These are phyloP conservation scores for Egretta garzetta DNA, from an alignment of 2,113 vertebrate species.

Conservation along the genomic window DNA sequence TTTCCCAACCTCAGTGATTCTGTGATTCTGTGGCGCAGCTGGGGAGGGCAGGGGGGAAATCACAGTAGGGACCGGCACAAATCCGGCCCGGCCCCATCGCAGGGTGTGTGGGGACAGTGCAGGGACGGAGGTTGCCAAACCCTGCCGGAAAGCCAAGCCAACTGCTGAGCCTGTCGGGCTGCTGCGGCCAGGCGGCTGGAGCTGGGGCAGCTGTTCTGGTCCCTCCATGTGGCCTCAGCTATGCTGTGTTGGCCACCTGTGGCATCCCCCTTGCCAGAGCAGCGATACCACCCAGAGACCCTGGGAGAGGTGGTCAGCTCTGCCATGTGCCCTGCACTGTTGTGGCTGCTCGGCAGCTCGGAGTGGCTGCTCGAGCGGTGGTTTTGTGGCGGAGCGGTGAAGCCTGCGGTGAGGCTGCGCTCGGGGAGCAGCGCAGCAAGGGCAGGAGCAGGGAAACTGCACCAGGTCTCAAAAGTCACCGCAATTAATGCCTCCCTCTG, in stretches of 20 bases:
- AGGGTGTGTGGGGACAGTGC: neutral
- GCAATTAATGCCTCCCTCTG: accelerated
- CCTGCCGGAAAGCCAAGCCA: accelerated
- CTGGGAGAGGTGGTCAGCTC: neutral
- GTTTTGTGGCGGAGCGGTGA: neutral
- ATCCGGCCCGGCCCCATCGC: accelerated
- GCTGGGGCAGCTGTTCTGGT: accelerated
- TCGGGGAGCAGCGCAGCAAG: neutral
- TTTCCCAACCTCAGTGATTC: neutral
- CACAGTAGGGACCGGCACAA: neutral
- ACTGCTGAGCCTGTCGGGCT: accelerated
- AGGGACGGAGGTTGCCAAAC: neutral
- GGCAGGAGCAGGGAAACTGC: neutral
- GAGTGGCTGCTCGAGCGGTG: neutral
- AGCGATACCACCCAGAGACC: neutral
- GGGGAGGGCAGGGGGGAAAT: neutral
- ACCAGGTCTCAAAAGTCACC: neutral
- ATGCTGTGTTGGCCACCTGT: accelerated
- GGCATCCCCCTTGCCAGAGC: neutral
- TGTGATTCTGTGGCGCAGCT: neutral
- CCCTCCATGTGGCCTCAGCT: neutral
- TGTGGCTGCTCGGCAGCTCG: neutral
- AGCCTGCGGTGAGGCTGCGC: accelerated
- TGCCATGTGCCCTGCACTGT: accelerated
- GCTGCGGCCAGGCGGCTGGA: neutral